Evolutionary conservation across 2,888 invertebrate genomes (phyloP).

Genomic region (Belgica antarctica): DNA sequence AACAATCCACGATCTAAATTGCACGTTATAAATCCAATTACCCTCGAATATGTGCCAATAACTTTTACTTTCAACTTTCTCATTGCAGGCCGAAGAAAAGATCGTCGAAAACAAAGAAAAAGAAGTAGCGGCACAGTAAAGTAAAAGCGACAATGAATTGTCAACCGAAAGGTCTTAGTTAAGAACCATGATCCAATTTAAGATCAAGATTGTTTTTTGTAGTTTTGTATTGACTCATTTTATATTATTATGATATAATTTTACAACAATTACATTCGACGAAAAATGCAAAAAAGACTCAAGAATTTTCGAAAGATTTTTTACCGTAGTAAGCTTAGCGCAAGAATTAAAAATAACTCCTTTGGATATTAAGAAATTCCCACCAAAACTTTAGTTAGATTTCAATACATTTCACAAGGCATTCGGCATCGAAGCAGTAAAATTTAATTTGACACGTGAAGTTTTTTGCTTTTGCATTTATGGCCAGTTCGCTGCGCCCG

Average conservation of each 20-base stretch:
- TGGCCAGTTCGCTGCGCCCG: too few species aligned
- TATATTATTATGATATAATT: not conserved
- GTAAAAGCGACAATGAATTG: not conserved
- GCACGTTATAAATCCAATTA: too few species aligned
- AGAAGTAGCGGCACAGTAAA: conserved; percentile 51
- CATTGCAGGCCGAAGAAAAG: conserved; percentile 55
- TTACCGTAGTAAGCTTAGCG: conserved; percentile 2
- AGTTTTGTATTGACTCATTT: not conserved
- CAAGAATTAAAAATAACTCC: not conserved
- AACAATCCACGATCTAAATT: too few species aligned
- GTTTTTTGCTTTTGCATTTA: too few species aligned
- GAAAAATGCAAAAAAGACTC: conserved; percentile 19
- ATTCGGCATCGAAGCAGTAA: too few species aligned
- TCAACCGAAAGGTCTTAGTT: not conserved
- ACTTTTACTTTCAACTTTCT: too few species aligned
- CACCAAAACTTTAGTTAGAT: not conserved
- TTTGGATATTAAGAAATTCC: not conserved
- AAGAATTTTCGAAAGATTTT: not conserved
- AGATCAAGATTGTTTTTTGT: conserved; percentile 12
- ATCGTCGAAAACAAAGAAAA: conserved; percentile 69
- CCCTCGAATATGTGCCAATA: too few species aligned
- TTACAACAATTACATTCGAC: not conserved
- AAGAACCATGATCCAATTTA: not conserved
- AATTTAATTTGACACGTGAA: too few species aligned
- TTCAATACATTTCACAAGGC: too few species aligned